Evolutionary conservation across 2,888 invertebrate genomes (phyloP).

Genomic region (Sthenelais limicola): DNA sequence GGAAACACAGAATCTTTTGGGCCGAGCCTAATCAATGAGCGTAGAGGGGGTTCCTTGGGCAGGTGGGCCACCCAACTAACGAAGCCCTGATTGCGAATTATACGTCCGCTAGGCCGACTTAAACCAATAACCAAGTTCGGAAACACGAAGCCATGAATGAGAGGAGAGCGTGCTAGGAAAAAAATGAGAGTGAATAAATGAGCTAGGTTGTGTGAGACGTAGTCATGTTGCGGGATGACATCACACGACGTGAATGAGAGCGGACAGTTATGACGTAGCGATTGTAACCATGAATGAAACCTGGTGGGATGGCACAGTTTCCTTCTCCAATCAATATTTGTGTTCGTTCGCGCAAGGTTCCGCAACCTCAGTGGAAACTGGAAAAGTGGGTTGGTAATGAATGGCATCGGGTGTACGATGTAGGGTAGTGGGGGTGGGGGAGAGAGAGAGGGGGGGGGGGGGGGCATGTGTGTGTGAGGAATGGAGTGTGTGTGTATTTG

Average conservation of each 20-base stretch:
- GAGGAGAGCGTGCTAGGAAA: neutral
- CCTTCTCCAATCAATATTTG: conserved; percentile 29
- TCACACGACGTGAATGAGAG: neutral
- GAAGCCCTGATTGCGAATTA: conserved; percentile 35
- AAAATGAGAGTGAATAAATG: conserved; percentile 31
- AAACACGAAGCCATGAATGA: conserved; percentile 26
- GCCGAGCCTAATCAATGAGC: conserved; percentile 6
- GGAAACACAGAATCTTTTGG: conserved; percentile 33
- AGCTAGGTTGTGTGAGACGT: conserved; percentile 3
- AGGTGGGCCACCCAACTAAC: conserved; percentile 16
- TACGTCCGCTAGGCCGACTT: conserved; percentile 20
- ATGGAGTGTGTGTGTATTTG: conserved; percentile 14
- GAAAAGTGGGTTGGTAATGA: neutral
- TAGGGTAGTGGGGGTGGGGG: neutral
- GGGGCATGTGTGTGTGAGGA: conserved; percentile 1
- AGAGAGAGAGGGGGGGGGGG: neutral
- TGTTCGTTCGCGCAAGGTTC: conserved; percentile 2
- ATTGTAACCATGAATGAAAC: conserved; percentile 25
- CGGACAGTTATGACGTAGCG: neutral
- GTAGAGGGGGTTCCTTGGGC: neutral
- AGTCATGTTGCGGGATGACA: conserved; percentile 30
- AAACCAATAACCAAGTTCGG: conserved; percentile 21
- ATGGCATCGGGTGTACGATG: conserved; percentile 7
- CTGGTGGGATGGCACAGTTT: conserved; percentile 28
- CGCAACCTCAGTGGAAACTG: conserved; percentile 8